These are phyloP conservation scores for Neogobius melanostomus DNA, from an alignment of 2,113 vertebrate genomes.

Conservation along the genomic window DNA sequence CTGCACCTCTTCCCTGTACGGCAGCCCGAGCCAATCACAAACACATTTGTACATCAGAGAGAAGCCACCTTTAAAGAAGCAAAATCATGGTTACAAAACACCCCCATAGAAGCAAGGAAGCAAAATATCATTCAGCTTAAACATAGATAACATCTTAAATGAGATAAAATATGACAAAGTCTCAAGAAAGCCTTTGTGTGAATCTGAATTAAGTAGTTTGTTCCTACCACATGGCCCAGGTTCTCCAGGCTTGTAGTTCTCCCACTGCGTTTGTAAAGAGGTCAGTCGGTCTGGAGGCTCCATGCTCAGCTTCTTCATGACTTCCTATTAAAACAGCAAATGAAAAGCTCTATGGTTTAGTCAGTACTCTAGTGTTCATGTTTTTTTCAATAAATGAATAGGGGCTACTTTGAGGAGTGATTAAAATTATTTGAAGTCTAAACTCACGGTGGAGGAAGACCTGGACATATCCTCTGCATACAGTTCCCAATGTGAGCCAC, in stretches of 20 bases:
- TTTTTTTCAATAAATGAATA: not conserved
- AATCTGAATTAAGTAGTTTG: not conserved
- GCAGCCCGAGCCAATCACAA: constrained; percentile 94
- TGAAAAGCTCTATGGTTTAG: not conserved
- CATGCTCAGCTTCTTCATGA: constrained; percentile 93
- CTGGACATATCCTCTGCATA: constrained; percentile 90
- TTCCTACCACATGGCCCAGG: constrained; percentile 93
- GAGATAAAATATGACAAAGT: not conserved
- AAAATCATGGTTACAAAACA: not conserved
- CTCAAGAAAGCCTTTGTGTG: not conserved
- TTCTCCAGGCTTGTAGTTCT: constrained; percentile 88
- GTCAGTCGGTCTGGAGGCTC: constrained; percentile 88
- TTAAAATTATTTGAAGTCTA: fast-evolving
- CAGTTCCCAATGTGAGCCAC: constrained; percentile 90
- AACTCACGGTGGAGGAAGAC: constrained; percentile 88
- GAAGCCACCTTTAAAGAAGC: constrained; percentile 85
- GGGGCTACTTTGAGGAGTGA: not conserved
- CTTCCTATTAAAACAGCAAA: constrained; percentile 73
- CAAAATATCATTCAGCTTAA: no score
- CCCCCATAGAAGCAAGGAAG: no score
- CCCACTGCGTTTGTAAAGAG: constrained; percentile 88
- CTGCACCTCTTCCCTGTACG: constrained; percentile 94
- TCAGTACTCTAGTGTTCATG: not conserved
- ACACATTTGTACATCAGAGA: constrained; percentile 97
- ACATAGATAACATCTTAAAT: no score